These are phyloP conservation scores for Drosophila demipolita DNA, from an alignment of 2,888 invertebrate species.

Conservation along the genomic window DNA sequence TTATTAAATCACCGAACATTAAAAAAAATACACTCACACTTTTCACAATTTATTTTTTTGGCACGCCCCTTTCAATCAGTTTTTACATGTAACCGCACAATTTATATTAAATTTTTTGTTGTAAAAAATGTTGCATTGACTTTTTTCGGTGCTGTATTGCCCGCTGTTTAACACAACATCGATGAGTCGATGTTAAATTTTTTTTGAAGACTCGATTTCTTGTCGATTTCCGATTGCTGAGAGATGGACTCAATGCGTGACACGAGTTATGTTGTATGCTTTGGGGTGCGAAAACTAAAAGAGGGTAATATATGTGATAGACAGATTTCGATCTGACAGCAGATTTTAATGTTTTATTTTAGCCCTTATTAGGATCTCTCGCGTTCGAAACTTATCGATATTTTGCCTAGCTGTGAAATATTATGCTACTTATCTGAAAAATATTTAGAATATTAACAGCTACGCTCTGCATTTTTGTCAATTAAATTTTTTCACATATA, in stretches of 20 bases:
- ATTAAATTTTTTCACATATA: not conserved
- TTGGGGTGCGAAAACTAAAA: not conserved
- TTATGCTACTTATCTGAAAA: not conserved
- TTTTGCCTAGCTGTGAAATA: not conserved
- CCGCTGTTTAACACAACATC: constrained; percentile 60
- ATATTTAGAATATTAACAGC: not conserved
- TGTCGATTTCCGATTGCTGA: constrained; percentile 22
- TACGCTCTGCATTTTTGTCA: too few species aligned
- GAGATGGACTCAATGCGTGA: constrained; percentile 17
- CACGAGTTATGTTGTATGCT: constrained; percentile 9
- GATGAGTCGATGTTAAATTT: constrained; percentile 42
- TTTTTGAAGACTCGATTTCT: constrained; percentile 18
- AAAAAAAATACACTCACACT: constrained; percentile 6
- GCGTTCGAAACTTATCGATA: constrained; percentile 6
- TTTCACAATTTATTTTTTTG: constrained; percentile 39
- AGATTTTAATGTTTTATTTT: not conserved
- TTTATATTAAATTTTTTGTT: constrained; percentile 33
- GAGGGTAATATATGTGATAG: not conserved
- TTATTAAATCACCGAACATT: constrained; percentile 18
- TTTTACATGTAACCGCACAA: constrained; percentile 56
- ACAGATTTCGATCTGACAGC: not conserved
- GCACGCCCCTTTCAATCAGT: constrained; percentile 48
- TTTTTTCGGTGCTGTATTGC: constrained; percentile 62
- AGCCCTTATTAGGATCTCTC: not conserved
- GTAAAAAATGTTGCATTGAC: constrained; percentile 60